phyloP scores from a whole-genome alignment of 2,113 vertebrate genomes.

The Upupa epops region DNA sequence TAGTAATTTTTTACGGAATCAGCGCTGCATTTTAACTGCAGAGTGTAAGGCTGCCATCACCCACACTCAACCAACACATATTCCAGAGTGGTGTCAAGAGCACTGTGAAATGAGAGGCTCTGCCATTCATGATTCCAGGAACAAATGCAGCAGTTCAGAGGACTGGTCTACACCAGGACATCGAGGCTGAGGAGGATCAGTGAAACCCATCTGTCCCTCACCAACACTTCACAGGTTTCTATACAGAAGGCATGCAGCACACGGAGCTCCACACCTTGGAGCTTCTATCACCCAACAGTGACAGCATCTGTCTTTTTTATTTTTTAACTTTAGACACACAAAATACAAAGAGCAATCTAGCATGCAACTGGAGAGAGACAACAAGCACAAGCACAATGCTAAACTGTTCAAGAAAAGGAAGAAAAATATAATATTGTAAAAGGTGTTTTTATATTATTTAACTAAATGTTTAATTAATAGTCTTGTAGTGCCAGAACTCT shows the following conservation, averaged over 20 bases:
- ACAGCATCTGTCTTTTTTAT: not conserved
- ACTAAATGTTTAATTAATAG: not conserved
- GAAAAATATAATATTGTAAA: not conserved
- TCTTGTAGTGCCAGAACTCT: not conserved
- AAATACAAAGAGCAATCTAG: not conserved
- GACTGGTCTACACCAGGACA: not conserved
- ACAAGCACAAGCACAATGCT: not conserved
- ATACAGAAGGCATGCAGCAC: rapidly evolving
- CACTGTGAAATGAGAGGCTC: not conserved
- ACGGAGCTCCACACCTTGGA: not conserved
- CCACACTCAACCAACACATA: not conserved
- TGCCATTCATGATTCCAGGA: not conserved
- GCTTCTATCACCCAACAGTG: not conserved
- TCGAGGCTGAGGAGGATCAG: too few relatives aligned
- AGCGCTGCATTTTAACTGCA: not conserved
- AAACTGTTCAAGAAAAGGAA: not conserved
- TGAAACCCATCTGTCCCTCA: not conserved
- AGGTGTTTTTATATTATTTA: not conserved
- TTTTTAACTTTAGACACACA: not conserved
- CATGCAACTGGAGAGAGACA: not conserved
- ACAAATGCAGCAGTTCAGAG: not conserved
- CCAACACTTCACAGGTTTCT: not conserved
- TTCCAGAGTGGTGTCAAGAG: not conserved
- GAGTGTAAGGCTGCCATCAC: not conserved
- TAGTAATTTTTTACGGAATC: not conserved